Evolutionary conservation across 2,888 invertebrate species (phyloP), one percentile per base, ranked within the genome.

Genomic region (Limnephilus marmoratus): DNA sequence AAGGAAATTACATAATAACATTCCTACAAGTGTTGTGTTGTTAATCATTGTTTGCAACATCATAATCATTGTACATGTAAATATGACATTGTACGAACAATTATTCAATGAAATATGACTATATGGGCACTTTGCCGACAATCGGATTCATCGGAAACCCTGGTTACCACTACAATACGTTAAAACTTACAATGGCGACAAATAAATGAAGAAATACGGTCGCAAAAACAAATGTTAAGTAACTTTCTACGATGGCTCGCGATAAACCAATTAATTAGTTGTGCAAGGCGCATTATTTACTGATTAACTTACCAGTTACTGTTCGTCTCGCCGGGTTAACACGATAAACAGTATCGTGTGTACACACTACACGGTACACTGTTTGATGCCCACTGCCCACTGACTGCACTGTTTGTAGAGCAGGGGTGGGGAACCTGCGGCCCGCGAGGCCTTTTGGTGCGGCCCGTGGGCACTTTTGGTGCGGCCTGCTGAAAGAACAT

Each of bases 201-300:
- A 34, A 89, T 81, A 89, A 89, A 80, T 86, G 45, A 49, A 41
- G 86, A 86, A 86, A 86, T 49, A 49, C 37, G 12, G 15, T 12
- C 53, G 49, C 49, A 68, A 15, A 37, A 81, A 89, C 37, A 80
- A 80, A 89, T 89, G 88, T 89, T 89, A 80, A 89, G n/a, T 80
- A 89, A 89, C 88, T 89, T 89, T 89, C 88, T 89, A 89, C 88
- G 80, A 34, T 37, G 88, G n/a, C 88, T 89, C 88, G 80, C 80
- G 80, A 89, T 89, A 13, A 80, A n/a, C 37, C 37, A 80, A 89
- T 80, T 89, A 80, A 89, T 80, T 89, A 80, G n/a, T 89, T 89
- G 88, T 81, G 88, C 88, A 89, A 89, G 88, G 80, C 41, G 81
- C 34, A 81, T 53, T 29, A n/a, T 80, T 68, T 68, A 68, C 9